These are phyloP conservation scores for Saimiri boliviensis DNA, from an alignment of 2,113 vertebrate species.

Conservation along the genomic window DNA sequence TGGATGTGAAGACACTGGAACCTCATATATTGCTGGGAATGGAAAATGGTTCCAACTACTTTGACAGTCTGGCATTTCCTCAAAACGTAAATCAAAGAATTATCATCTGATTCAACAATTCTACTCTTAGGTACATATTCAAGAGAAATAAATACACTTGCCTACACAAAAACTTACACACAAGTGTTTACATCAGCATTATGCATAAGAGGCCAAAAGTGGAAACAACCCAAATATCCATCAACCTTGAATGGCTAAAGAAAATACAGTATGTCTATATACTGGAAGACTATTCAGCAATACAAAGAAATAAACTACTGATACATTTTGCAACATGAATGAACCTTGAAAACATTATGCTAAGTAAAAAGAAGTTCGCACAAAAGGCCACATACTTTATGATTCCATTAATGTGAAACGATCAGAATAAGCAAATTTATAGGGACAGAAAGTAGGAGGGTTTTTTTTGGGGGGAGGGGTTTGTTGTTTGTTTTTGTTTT, in stretches of 20 bases:
- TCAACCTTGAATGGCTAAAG: neutral
- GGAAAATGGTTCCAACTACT: neutral
- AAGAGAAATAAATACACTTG: neutral
- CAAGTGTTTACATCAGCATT: neutral
- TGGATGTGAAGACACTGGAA: neutral
- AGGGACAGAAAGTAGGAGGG: neutral
- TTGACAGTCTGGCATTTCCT: neutral
- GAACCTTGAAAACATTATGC: neutral
- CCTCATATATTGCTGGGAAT: neutral
- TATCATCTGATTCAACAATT: neutral
- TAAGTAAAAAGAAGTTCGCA: neutral
- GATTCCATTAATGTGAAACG: neutral
- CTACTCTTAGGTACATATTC: neutral
- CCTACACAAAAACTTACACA: neutral
- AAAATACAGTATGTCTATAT: neutral
- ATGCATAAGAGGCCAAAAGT: neutral
- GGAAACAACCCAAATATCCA: neutral
- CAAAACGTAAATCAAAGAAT: neutral
- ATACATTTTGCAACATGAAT: neutral
- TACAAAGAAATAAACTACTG: neutral
- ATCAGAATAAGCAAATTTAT: neutral
- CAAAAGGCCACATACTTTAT: neutral
- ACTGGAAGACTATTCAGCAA: neutral
- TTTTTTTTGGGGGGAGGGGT: too few species aligned
- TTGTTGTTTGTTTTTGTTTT: too few species aligned